Percentiles rank a stretch among this genome's conserved stretches.
Conservation (phyloP, 2,113 vertebrate genomes). For the Dissostichus mawsoni region DNA sequence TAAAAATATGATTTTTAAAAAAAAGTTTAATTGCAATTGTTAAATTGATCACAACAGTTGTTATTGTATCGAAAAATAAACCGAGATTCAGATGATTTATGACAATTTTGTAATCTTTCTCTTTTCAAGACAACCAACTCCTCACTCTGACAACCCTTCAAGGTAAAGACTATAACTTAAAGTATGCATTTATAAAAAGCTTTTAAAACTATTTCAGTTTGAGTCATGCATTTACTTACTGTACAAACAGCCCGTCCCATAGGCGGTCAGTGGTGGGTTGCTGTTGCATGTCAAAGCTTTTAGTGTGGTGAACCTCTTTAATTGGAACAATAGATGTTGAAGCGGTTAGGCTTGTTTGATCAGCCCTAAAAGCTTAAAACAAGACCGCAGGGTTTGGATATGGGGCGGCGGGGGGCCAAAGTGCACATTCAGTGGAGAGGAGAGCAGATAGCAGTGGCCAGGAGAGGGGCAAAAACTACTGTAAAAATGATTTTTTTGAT, state of each 20-base stretch:
- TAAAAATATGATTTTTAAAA: background rate
- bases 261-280: conserved; percentile 32
- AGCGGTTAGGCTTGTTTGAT: conserved; percentile 70
- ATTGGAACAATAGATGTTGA: conserved; percentile 74
- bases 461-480: conserved; percentile 62
- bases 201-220: background rate
- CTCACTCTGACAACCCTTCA: conserved; percentile 1
- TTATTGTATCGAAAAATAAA: conserved; percentile 1
- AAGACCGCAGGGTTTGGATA: conserved; percentile 85
- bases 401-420: conserved; percentile 46
- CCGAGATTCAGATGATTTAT: background rate
- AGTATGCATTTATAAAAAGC: background rate
- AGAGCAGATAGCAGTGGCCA: conserved; percentile 51
- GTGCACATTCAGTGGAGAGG: conserved; percentile 39
- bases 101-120: background rate
- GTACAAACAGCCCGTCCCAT: background rate
- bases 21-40: background rate
- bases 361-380: conserved; percentile 82
- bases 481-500: conserved; percentile 86
- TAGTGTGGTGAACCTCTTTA: conserved; percentile 61
- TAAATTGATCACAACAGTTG: background rate
- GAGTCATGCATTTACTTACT: background rate
- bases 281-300: conserved; percentile 63
- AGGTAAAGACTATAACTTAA: conserved; percentile 51
- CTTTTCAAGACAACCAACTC: conserved; percentile 36